Conservation (phyloP, 2,888 invertebrate species). For the Eristalinus sepulchralis region DNA sequence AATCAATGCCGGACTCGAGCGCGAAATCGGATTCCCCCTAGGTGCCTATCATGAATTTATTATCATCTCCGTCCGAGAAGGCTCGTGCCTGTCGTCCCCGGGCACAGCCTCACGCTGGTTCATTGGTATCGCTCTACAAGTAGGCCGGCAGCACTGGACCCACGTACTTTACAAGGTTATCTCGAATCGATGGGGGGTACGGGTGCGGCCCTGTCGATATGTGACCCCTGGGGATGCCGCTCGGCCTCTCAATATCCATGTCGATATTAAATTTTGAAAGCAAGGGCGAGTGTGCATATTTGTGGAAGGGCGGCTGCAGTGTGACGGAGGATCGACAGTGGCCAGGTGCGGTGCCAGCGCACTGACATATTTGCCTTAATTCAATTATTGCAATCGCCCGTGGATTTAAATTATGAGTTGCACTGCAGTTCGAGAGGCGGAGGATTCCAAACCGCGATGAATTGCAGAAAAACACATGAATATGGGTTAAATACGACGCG, state of each 20-base stretch:
- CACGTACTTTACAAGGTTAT: constrained; percentile 15
- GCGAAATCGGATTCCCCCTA: constrained; percentile 39
- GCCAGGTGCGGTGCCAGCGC: background rate
- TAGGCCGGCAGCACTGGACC: background rate
- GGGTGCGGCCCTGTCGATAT: background rate
- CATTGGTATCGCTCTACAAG: constrained; percentile 5
- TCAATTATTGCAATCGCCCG: constrained; percentile 16
- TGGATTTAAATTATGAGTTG: constrained; percentile 21
- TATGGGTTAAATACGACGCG: background rate
- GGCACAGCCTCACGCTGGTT: background rate
- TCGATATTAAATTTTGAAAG: constrained; percentile 33
- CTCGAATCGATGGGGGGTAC: background rate
- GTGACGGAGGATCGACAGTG: background rate
- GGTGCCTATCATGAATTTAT: constrained; percentile 47
- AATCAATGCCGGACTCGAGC: constrained; percentile 18
- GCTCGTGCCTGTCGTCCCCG: background rate
- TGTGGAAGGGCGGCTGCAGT: background rate
- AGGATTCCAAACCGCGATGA: constrained; percentile 5
- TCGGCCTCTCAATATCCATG: constrained; percentile 3
- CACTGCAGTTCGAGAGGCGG: background rate
- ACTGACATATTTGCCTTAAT: constrained; percentile 3
- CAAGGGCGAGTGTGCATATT: constrained; percentile 4
- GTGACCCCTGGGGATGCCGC: background rate
- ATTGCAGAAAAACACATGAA: constrained; percentile 18
- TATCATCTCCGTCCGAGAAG: constrained; percentile 15